Conservation (phyloP, 35 echinoderm and acorn worm genomes). For the Ophiothrix spiculata region DNA sequence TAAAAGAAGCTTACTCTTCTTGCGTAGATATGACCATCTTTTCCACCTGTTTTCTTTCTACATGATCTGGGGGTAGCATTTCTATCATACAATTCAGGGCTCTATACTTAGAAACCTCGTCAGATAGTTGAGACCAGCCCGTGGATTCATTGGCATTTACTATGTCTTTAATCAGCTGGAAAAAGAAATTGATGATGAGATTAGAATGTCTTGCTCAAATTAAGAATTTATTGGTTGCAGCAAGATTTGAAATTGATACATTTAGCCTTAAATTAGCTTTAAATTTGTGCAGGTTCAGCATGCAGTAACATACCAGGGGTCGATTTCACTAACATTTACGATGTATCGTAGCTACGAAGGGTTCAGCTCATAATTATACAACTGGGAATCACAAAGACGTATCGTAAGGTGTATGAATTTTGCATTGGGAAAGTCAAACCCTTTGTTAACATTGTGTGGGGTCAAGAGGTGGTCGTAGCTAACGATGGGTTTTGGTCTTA, state of each 20-base stretch:
- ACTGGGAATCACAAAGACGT: too few species aligned
- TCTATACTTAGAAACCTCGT: slow-evolving; percentile 27
- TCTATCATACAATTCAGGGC: slow-evolving; percentile 43
- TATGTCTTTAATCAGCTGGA: slow-evolving; percentile 47
- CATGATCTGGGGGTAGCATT: slow-evolving; percentile 9
- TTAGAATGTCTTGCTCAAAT: too few species aligned
- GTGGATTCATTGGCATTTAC: slow-evolving; percentile 55
- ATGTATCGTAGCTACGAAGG: too few species aligned
- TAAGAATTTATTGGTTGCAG: not conserved
- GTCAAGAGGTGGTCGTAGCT: too few species aligned
- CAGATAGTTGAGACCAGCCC: slow-evolving; percentile 28
- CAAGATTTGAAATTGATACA: not conserved
- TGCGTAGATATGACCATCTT: slow-evolving; percentile 21
- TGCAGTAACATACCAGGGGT: too few species aligned
- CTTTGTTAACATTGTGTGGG: too few species aligned
- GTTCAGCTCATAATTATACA: too few species aligned
- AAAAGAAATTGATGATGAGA: too few species aligned
- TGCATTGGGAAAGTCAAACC: too few species aligned
- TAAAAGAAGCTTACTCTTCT: slow-evolving; percentile 17
- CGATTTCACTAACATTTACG: too few species aligned
- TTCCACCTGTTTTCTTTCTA: slow-evolving; percentile 33
- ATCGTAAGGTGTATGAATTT: too few species aligned
- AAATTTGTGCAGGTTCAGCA: not conserved
- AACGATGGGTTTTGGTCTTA: too few species aligned
- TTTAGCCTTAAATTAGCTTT: not conserved